Conservation (phyloP, 2,888 invertebrate genomes). For the Antitype chi region DNA sequence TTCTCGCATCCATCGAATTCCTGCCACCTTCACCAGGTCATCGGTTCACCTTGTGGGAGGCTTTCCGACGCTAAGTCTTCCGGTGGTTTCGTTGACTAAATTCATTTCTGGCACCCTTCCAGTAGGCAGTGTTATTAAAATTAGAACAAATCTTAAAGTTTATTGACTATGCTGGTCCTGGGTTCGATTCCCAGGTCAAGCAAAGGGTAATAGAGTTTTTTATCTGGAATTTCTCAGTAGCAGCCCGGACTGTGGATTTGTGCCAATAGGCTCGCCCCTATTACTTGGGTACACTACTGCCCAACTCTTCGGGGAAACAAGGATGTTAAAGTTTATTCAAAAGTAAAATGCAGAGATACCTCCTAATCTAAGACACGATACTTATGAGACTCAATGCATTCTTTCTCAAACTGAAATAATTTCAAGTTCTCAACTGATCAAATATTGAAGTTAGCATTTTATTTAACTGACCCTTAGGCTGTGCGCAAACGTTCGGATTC, state of each 20-base stretch:
- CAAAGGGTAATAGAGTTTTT: too few relatives aligned
- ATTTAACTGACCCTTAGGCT: background rate
- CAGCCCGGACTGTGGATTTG: too few relatives aligned
- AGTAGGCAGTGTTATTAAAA: background rate
- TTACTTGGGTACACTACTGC: too few relatives aligned
- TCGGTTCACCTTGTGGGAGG: background rate
- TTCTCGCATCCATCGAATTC: background rate
- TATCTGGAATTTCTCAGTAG: too few relatives aligned
- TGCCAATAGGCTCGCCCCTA: too few relatives aligned
- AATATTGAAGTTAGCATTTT: background rate
- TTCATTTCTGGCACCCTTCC: background rate
- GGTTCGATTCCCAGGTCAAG: too few relatives aligned
- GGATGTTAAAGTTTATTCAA: background rate
- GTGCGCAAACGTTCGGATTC: too few relatives aligned
- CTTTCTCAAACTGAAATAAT: background rate
- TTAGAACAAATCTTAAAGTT: background rate
- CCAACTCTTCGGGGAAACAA: too few relatives aligned
- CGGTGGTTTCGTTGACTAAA: background rate
- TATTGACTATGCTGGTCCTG: too few relatives aligned
- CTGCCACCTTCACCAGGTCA: background rate
- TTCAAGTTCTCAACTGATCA: background rate
- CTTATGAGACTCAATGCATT: background rate
- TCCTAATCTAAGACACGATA: background rate
- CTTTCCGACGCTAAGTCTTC: background rate
- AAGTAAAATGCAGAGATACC: background rate